Evolutionary conservation across 2,113 vertebrate species (phyloP).

Genomic region (Chunga burmeisteri): DNA sequence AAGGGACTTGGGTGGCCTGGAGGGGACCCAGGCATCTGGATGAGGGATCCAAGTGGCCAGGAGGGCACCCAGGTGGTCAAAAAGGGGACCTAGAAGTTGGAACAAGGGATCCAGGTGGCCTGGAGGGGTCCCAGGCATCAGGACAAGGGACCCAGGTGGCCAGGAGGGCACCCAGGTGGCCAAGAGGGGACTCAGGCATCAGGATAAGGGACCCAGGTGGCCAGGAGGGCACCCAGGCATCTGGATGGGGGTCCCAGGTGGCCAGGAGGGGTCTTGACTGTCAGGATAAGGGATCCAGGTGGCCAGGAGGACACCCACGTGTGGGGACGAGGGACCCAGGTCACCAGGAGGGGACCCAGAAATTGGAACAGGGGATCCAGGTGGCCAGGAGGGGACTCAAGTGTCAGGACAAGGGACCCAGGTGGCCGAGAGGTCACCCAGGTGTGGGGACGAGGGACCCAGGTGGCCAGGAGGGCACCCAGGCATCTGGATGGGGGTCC

Average conservation of each 20-base stretch:
- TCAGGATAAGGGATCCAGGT: neutral
- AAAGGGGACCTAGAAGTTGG: too few relatives aligned
- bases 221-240: neutral
- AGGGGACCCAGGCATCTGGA: too few relatives aligned
- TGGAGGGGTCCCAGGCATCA: neutral
- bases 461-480: neutral
- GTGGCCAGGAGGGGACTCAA: neutral
- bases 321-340: neutral
- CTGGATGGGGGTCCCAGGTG: neutral
- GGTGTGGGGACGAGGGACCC: neutral
- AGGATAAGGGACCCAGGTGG: neutral
- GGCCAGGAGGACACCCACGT: rapidly evolving
- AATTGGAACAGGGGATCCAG: neutral
- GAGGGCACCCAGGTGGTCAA: too few relatives aligned
- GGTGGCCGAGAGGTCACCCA: neutral
- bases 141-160: neutral
- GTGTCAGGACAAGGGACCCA: neutral
- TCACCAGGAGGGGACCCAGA: neutral
- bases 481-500: neutral
- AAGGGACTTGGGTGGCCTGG: too few relatives aligned
- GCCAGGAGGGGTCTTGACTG: neutral
- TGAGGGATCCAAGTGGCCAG: too few relatives aligned
- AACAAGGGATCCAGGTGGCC: neutral
- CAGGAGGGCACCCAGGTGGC: neutral
- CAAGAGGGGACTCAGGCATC: too few relatives aligned